These are phyloP conservation scores for Yponomeuta sedellus DNA, from an alignment of 2,888 invertebrate species.

Conservation along the genomic window DNA sequence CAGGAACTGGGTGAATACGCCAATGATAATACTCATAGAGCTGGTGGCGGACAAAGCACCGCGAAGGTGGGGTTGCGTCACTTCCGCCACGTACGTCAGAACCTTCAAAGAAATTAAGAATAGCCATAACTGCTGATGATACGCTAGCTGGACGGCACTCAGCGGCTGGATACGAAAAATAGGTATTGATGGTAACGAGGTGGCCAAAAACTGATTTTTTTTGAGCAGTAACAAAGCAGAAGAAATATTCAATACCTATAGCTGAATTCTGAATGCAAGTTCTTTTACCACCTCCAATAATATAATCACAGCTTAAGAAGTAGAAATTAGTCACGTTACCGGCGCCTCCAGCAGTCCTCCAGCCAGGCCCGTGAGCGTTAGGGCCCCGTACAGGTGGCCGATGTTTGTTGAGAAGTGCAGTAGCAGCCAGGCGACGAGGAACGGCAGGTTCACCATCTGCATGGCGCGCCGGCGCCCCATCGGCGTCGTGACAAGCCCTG, in stretches of 20 bases:
- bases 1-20: slow-evolving; percentile 85
- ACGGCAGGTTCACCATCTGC: slow-evolving; percentile 85
- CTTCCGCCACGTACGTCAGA: slow-evolving; percentile 89
- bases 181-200: too few relatives aligned
- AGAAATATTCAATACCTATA: too few relatives aligned
- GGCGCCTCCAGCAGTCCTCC: slow-evolving; percentile 90
- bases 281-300: not conserved
- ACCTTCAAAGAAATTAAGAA: slow-evolving; percentile 70
- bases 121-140: too few relatives aligned
- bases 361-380: slow-evolving; percentile 83
- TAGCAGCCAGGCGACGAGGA: slow-evolving; percentile 84
- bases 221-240: too few relatives aligned
- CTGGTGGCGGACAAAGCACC: slow-evolving; percentile 85
- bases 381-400: slow-evolving; percentile 81
- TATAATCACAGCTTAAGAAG: not conserved
- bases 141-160: too few relatives aligned
- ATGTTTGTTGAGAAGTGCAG: slow-evolving; percentile 80
- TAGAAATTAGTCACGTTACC: slow-evolving; percentile 59
- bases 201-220: too few relatives aligned
- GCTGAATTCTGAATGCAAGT: not conserved
- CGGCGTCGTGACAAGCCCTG: slow-evolving; percentile 82
- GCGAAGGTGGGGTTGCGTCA: slow-evolving; percentile 86
- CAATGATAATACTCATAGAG: slow-evolving; percentile 84
- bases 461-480: slow-evolving; percentile 84
- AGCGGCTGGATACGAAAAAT: too few relatives aligned